Evolutionary conservation across 2,113 vertebrate species (phyloP).

Genomic region (Globicephala melas): DNA sequence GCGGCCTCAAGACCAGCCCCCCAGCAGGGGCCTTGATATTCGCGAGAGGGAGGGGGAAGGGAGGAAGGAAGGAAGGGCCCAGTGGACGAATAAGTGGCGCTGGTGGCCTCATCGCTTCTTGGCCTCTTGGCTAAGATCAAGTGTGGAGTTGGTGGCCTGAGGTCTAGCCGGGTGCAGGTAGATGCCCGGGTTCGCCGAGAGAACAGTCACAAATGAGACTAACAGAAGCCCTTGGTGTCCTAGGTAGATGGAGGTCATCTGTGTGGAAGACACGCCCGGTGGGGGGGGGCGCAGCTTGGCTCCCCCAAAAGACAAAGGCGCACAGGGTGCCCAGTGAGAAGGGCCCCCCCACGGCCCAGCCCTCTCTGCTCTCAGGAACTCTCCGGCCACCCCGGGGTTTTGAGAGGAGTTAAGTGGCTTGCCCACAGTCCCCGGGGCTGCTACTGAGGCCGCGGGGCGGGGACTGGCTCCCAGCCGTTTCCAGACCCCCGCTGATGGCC

Average conservation of each 20-base stretch:
- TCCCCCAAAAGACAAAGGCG: accelerated
- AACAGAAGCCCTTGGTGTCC: accelerated
- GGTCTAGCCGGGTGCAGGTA: accelerated
- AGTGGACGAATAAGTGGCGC: accelerated
- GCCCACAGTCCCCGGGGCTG: background rate
- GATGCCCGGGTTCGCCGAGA: accelerated
- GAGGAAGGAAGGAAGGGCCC: accelerated
- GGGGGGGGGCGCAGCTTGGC: background rate
- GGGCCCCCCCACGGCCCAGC: no score
- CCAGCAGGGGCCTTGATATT: accelerated
- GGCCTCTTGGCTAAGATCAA: no score
- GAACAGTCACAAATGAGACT: accelerated
- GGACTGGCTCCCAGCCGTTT: constrained; percentile 18
- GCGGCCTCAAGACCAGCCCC: accelerated
- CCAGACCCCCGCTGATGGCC: background rate
- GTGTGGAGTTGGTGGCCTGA: accelerated
- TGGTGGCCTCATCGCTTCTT: accelerated
- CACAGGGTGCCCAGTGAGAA: accelerated
- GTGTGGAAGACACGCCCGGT: accelerated
- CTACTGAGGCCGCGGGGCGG: background rate
- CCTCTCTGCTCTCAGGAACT: background rate
- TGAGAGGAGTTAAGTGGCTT: constrained; percentile 40
- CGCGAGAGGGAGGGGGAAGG: background rate
- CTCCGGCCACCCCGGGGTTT: background rate
- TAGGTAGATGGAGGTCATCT: accelerated